Evolutionary conservation across 2,888 invertebrate species (phyloP), one percentile per base, ranked within the genome.

Genomic region (Ommatoiulus sabulosus): DNA sequence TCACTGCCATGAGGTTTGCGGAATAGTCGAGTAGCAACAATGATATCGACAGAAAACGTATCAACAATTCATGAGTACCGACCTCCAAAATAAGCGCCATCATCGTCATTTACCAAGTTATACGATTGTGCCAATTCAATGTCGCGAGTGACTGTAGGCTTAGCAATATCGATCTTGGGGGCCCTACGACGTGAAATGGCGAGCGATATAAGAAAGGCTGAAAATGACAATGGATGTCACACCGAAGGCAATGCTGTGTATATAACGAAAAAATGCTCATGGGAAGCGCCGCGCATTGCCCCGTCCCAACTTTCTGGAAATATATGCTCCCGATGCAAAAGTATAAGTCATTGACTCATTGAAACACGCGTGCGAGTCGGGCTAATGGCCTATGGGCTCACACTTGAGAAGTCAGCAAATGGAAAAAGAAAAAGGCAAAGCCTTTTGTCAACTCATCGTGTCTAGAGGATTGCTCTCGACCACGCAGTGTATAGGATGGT

Each of bases 31-130:
- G 63, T 63, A 63, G 63, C 63, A 20, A 63, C 63, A 20, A 63
- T 63, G 63, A 63, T 63, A 63, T 63, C 63, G 63, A 63, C 63
- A 63, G 63, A 63, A 63, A 63, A 63, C 63, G 63, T 63, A 63
- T 63, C 63, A 63, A 63, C 63, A 63, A 63, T 63, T 63, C 63
- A 63, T 63, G 63, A 63, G 63, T 63, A 63, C 63, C 63, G 63
- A 63, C 63, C 63, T 63, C 63, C 63, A 63, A 63, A 63, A 6
- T 20, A 63, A 63, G n/a, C 63, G n/a, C 57, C 57, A 57, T 63
- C 63, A 63, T 63, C 57, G 17, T 63, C 63, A 63, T 63, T 63
- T 63, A n/a, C 63, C 63, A 20, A n/a, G 20, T 63, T 63, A 63
- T 63, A 63, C 63, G 63, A 63, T 63, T 63, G 63, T 63, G 63